These are phyloP conservation scores for Leptinotarsa haldemani DNA, from an alignment of 2,888 invertebrate genomes.

Conservation along the genomic window DNA sequence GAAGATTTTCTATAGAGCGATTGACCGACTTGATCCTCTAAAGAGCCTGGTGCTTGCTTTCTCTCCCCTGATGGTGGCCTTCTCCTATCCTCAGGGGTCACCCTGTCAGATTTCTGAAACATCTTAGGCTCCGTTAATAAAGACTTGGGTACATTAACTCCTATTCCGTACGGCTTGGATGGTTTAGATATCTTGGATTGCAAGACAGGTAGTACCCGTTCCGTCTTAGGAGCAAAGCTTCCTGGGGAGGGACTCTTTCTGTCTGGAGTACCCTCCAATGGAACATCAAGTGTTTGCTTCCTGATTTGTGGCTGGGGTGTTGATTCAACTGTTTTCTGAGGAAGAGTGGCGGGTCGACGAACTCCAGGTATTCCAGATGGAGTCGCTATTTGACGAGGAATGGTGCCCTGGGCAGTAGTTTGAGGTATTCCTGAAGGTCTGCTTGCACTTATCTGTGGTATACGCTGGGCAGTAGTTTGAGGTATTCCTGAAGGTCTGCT, in stretches of 20 bases:
- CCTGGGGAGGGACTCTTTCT: constrained; percentile 2
- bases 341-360: not conserved
- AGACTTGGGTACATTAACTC: not conserved
- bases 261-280: not conserved
- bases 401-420: not conserved
- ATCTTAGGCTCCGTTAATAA: not conserved
- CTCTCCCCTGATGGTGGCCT: not conserved
- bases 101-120: not conserved
- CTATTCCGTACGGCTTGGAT: not conserved
- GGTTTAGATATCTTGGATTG: not conserved
- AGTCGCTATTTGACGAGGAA: not conserved
- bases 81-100: not conserved
- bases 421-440: not conserved
- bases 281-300: not conserved
- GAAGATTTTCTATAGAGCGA: constrained; percentile 30
- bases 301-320: not conserved
- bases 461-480: not conserved
- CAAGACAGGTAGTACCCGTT: not conserved
- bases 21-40: constrained; percentile 5
- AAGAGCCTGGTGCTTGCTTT: not conserved
- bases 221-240: not conserved
- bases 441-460: not conserved
- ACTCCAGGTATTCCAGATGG: not conserved
- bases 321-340: too few species aligned
- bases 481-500: not conserved